Base-by-base conservation (phyloP, 92 coral and sea anemone species). In the Epizoanthus fatuus region DNA sequence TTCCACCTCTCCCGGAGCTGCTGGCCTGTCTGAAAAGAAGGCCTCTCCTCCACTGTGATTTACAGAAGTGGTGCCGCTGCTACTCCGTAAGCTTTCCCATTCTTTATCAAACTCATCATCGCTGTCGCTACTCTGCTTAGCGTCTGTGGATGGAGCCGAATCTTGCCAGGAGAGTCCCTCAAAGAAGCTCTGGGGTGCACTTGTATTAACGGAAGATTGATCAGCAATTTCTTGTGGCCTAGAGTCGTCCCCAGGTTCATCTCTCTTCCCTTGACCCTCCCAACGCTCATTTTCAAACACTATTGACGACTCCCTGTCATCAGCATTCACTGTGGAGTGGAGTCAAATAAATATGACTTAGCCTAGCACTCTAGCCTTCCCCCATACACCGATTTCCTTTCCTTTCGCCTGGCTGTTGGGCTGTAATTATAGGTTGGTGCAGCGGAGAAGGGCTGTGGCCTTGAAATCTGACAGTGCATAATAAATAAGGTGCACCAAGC, bases 291-390 rank as follows among this genome's bases (percentile, higher is more conserved):
- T 77, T 13, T 92, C 87, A 74, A 94, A 94, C 12, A 93, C 95
- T 75, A 94, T 94, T 37, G 95, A 87, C 11, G 98, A 94, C 59
- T 94, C 98, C 10, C 98, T 82, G 69, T 94, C 98, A 37, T 94
- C 98, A 19, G 98, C 94, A 60, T 94, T 92, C 42, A 94, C 98
- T 94, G 80, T n/a, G 35, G 42, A 42, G 17, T 4, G 19, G 39
- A 65, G 3, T 5, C 0, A 55, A 51, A 68, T 16, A 63, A 39
- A 13, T 19, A 3, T 63, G 13, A 7, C 22, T 19, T 15, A 63
- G 14, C 15, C 16, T 19, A 63, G 20, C 19, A 7, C 11, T n/a
- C 20, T 25, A 60, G 32, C 67, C 5, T 25, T 4, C 19, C 2
- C 14, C 67, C 20, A n/a, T 7, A 9, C 67, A n/a, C 20, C 32